phyloP scores from a whole-genome alignment of 2,797 vertebrate species.

The Anguilla obscura region DNA sequence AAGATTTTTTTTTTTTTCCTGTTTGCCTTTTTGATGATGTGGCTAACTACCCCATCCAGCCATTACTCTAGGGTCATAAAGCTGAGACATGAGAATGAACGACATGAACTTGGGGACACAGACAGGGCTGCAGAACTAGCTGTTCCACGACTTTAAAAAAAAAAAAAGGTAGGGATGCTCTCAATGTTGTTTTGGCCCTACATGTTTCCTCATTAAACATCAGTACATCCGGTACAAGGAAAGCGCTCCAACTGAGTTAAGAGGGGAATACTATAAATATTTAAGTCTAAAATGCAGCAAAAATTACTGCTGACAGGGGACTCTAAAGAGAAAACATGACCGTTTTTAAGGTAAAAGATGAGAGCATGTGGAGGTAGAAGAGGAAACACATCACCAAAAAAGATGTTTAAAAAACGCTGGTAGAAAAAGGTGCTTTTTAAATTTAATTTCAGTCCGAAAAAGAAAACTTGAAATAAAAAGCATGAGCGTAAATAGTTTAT shows the following conservation, averaged over 20 bases:
- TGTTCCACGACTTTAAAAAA: background rate
- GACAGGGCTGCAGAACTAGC: background rate
- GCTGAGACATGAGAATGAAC: background rate
- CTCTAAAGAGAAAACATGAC: background rate
- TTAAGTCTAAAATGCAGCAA: background rate
- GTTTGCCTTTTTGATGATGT: background rate
- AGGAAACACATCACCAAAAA: background rate
- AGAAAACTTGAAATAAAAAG: background rate
- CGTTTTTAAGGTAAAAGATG: background rate
- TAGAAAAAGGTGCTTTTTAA: background rate
- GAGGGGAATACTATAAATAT: slow-evolving; percentile 7
- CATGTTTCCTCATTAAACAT: background rate
- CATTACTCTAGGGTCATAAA: background rate
- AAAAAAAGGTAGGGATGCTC: background rate
- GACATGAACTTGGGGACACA: background rate
- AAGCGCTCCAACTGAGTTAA: background rate
- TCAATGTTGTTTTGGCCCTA: background rate
- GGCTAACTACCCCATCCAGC: background rate
- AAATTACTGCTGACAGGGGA: background rate
- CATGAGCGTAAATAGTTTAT: background rate
- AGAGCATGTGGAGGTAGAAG: background rate
- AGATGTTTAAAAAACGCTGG: background rate
- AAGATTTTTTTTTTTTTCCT: no score
- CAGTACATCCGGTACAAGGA: background rate
- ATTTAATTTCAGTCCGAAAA: background rate